phyloP scores from a whole-genome alignment of 2,797 vertebrate species.

The Myiotriccus ornatus region DNA sequence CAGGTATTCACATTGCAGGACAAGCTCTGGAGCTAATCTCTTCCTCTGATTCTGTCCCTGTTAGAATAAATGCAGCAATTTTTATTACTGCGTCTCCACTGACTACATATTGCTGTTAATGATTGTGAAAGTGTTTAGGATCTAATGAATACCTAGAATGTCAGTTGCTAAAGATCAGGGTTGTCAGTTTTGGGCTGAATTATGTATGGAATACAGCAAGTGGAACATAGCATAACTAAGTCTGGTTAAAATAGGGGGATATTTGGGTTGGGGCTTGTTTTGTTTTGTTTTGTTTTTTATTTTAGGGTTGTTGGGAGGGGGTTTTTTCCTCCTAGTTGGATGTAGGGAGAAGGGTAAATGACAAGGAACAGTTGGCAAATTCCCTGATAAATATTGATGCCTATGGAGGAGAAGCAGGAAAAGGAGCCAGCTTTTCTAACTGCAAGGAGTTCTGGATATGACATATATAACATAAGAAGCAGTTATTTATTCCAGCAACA shows the following conservation, averaged over 20 bases:
- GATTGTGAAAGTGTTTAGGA: not conserved
- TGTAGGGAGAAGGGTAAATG: slow-evolving; percentile 27
- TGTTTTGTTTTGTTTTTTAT: rapidly evolving
- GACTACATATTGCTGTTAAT: not conserved
- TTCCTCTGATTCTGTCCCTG: not conserved
- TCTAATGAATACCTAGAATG: not conserved
- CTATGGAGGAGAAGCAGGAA: slow-evolving; percentile 33
- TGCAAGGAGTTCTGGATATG: slow-evolving; percentile 16
- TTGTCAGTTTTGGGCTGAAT: not conserved
- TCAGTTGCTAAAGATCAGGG: not conserved
- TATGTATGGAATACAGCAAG: not conserved
- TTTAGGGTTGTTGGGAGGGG: not conserved
- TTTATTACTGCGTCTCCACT: not conserved
- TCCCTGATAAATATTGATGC: slow-evolving; percentile 62
- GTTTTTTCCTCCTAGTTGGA: not conserved
- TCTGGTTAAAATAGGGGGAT: not conserved
- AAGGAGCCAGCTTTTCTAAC: slow-evolving; percentile 37
- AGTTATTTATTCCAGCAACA: slow-evolving; percentile 56
- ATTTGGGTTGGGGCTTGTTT: not conserved
- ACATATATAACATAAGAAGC: slow-evolving; percentile 48
- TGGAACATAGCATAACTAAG: not conserved
- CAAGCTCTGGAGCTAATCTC: not conserved
- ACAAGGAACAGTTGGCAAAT: slow-evolving; percentile 54
- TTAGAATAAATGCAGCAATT: not conserved
- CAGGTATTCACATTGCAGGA: not conserved